A percentile compares a stretch with the other conserved stretches of the same genome.
Evolutionary conservation across 53 echinoderm and acorn worm genomes (phyloP).

Genomic region (Apostichopus leukothele): DNA sequence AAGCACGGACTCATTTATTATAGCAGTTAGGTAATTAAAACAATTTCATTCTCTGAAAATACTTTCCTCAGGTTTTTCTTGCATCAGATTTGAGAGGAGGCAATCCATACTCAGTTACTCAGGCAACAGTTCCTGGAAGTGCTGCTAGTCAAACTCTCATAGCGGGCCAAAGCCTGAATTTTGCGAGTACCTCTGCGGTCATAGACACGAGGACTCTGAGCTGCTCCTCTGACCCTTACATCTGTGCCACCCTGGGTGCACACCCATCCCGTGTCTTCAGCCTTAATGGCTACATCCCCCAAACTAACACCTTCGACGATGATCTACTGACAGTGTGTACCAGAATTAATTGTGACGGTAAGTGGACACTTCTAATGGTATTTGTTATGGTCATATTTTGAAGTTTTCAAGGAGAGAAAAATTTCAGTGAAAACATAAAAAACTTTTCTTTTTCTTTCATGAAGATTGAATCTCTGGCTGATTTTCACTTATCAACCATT

Average conservation of each 20-base stretch:
- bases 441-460: too few species aligned
- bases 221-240: conserved; percentile 13
- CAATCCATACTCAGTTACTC: not conserved
- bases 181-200: not conserved
- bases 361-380: not conserved
- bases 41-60: not conserved
- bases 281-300: not conserved
- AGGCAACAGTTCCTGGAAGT: not conserved
- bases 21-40: too few species aligned
- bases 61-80: conserved; percentile 21
- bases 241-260: conserved; percentile 2
- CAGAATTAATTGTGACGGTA: conserved; percentile 17
- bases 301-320: not conserved
- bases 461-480: too few species aligned
- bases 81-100: not conserved
- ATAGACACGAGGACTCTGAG: conserved; percentile 22
- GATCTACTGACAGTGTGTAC: conserved; percentile 26
- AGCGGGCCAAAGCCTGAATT: conserved; percentile 6
- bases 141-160: not conserved
- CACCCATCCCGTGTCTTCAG: conserved; percentile 1
- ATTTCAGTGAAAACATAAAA: too few species aligned
- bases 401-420: too few species aligned
- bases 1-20: not conserved
- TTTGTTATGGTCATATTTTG: too few species aligned
- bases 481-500: too few species aligned